These are phyloP conservation scores for Latrodectus elegans DNA, from an alignment of 2,888 invertebrate species.

Conservation along the genomic window DNA sequence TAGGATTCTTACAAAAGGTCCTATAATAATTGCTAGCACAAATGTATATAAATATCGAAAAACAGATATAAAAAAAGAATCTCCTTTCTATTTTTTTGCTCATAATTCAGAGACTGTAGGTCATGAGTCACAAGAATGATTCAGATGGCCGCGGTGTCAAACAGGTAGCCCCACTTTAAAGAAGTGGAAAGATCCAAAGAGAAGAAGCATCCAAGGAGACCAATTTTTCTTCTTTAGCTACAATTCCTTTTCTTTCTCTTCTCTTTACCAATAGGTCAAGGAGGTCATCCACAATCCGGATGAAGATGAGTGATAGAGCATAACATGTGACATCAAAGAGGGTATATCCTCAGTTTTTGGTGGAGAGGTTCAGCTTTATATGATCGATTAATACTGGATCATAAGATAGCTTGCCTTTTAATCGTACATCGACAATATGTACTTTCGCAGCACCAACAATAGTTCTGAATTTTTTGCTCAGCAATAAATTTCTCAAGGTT, in stretches of 20 bases:
- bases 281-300: constrained; percentile 7
- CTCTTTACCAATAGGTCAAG: neutral
- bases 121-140: neutral
- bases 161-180: neutral
- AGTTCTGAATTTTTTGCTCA: too few relatives aligned
- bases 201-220: neutral
- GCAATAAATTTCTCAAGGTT: too few relatives aligned
- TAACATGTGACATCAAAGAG: neutral
- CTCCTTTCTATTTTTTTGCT: neutral
- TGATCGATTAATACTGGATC: too few relatives aligned
- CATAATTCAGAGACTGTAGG: too few relatives aligned
- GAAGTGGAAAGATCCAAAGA: neutral
- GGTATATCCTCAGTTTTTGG: neutral
- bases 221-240: neutral
- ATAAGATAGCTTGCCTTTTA: too few relatives aligned
- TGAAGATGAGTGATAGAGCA: constrained; percentile 6
- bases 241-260: neutral
- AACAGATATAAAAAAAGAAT: neutral
- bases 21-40: too few relatives aligned
- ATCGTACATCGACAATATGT: too few relatives aligned
- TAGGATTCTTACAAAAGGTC: too few relatives aligned
- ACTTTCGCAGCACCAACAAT: too few relatives aligned
- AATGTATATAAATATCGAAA: neutral
- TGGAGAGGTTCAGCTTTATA: neutral
- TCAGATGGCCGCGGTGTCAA: neutral